These are phyloP conservation scores for Ateles fusciceps DNA, from an alignment of 2,797 vertebrate genomes.

Conservation along the genomic window DNA sequence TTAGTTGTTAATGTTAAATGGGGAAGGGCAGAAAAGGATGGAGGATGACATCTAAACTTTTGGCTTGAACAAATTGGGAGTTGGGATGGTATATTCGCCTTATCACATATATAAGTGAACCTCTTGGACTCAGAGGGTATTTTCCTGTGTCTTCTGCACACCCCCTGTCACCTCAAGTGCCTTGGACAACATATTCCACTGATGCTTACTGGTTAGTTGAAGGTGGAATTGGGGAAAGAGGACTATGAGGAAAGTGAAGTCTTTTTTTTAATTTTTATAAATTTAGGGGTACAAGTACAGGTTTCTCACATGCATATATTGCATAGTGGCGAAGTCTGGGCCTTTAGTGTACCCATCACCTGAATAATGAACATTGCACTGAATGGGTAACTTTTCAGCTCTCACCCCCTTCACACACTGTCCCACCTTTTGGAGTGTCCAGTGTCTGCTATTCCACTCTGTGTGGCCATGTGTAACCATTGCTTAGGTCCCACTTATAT, in stretches of 20 bases:
- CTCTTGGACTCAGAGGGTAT: background rate
- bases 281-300: background rate
- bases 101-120: background rate
- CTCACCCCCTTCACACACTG: background rate
- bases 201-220: background rate
- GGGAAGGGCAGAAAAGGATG: background rate
- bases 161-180: background rate
- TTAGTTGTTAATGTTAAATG: background rate
- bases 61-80: background rate
- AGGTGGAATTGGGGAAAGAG: background rate
- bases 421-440: background rate
- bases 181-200: background rate
- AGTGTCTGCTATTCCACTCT: background rate
- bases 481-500: background rate
- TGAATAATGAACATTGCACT: background rate
- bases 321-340: background rate
- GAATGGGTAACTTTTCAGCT: background rate
- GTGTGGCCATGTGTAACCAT: background rate
- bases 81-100: background rate
- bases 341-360: background rate
- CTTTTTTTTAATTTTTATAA: background rate
- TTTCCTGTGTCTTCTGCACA: background rate
- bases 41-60: background rate
- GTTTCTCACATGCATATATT: background rate
- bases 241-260: background rate